Base-by-base conservation (phyloP, 2,888 invertebrate genomes). In the Dexiosoma caninum region DNA sequence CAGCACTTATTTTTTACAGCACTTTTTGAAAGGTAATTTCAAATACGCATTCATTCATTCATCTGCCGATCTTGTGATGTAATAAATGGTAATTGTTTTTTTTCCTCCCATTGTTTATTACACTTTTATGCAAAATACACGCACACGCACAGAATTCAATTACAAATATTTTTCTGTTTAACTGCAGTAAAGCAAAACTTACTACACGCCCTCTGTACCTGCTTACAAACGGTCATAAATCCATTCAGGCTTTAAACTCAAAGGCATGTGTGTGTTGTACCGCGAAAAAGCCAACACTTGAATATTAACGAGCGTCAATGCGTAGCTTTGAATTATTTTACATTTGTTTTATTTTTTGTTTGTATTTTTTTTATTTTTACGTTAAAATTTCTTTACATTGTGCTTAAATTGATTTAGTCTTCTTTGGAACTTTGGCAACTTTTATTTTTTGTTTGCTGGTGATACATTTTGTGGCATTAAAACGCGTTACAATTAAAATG, bases 51-150 rank as follows among this genome's bases (percentile, higher is more conserved):
- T 16, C 27, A 64, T 55, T 53, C 44, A 23, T 53, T 42, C 55
- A 51, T 67, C 59, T 59, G 8, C 21, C 59, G 51, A 59, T 67
- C n/a, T n/a, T 57, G 59, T 75, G 75, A 51, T 75, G 75, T 75
- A 66, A 75, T 66, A 66, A 75, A 66, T 57, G 57, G 1, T 37
- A 27, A 57, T n/a, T 53, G 44, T 35, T 19, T 27, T 53, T 30
- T 9, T 64, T 49, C 19, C 40, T 53, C 53, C 3, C 37, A 16
- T 53, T 53, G 14, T 49, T 59, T 49, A 30, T 71, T 60, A 60
- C 16, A 40, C 23, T 46, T 66, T 46, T 57, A 57, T 74, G 74
- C 64, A 46, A 57, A 37, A n/a, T 57, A 66, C 64, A 57, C 55
- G 49, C 37, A 74, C 46, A 66, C 64, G 49, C 55, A 57, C 37